phyloP scores from a whole-genome alignment of 2,888 invertebrate genomes.

The Strigamia crassipes region DNA sequence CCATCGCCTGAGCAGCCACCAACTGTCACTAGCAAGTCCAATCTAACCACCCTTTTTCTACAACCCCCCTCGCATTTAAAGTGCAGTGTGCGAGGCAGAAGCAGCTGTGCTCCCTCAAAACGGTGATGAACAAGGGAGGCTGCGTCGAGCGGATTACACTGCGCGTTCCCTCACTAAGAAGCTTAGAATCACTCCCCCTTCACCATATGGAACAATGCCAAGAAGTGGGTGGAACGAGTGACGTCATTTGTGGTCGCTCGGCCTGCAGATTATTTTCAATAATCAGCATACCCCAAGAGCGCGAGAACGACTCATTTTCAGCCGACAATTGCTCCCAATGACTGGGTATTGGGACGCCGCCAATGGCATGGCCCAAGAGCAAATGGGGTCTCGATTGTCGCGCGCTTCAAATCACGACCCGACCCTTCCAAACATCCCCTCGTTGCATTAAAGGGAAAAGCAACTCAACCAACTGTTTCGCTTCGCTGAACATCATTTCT shows the following conservation, averaged over 20 bases:
- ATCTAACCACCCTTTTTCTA: not conserved
- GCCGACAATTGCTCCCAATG: slow-evolving; percentile 40
- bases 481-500: not conserved
- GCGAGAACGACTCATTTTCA: slow-evolving; percentile 20
- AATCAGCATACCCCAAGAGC: slow-evolving; percentile 40
- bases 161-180: slow-evolving; percentile 38
- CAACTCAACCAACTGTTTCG: not conserved
- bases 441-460: slow-evolving; percentile 36
- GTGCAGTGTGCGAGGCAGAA: slow-evolving; percentile 26
- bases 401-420: slow-evolving; percentile 38
- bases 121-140: slow-evolving; percentile 41
- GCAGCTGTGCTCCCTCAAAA: slow-evolving; percentile 39
- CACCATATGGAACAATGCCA: slow-evolving; percentile 35
- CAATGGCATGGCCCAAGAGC: slow-evolving; percentile 38
- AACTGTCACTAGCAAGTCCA: slow-evolving; percentile 32
- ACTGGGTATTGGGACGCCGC: slow-evolving; percentile 40
- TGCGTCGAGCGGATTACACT: slow-evolving; percentile 36
- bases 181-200: slow-evolving; percentile 35
- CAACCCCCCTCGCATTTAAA: slow-evolving; percentile 14
- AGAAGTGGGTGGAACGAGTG: slow-evolving; percentile 28
- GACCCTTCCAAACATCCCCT: slow-evolving; percentile 31
- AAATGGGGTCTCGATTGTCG: slow-evolving; percentile 42
- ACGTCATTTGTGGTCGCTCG: slow-evolving; percentile 40
- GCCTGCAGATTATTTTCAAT: slow-evolving; percentile 40
- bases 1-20: slow-evolving; percentile 39